phyloP scores from a whole-genome alignment of 2,888 invertebrate species.

The Periphyllus acericola region DNA sequence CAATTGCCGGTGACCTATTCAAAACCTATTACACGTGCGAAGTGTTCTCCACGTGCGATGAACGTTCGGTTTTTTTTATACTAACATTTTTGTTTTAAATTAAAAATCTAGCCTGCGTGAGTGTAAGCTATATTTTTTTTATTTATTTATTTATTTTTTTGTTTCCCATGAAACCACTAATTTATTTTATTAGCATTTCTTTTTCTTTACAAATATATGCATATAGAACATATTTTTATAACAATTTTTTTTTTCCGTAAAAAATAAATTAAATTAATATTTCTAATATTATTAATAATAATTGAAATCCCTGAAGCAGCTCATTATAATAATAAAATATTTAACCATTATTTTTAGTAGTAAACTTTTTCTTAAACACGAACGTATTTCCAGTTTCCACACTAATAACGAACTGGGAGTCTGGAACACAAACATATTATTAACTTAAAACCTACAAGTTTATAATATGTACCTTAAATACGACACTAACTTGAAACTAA shows the following conservation, averaged over 20 bases:
- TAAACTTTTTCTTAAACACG: background rate
- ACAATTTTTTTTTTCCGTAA: too few relatives aligned
- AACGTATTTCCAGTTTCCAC: background rate
- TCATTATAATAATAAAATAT: background rate
- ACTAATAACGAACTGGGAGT: background rate
- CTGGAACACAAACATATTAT: background rate
- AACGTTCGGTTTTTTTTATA: constrained; percentile 17
- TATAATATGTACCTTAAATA: too few relatives aligned
- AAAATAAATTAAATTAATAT: background rate
- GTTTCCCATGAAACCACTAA: background rate
- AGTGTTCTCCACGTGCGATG: background rate
- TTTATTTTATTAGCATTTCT: background rate
- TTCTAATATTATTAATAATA: background rate
- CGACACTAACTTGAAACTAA: too few relatives aligned
- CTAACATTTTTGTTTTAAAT: constrained; percentile 22
- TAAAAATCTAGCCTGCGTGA: background rate
- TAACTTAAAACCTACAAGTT: too few relatives aligned
- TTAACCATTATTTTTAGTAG: background rate
- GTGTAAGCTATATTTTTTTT: background rate
- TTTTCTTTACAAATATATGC: too few relatives aligned
- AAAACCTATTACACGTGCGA: constrained; percentile 31
- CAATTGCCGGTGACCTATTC: constrained; percentile 13
- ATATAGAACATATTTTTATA: too few relatives aligned
- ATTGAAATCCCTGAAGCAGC: background rate
- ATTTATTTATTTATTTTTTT: background rate